These are phyloP conservation scores for Meta bourneti DNA, from an alignment of 2,888 invertebrate genomes.

Conservation along the genomic window DNA sequence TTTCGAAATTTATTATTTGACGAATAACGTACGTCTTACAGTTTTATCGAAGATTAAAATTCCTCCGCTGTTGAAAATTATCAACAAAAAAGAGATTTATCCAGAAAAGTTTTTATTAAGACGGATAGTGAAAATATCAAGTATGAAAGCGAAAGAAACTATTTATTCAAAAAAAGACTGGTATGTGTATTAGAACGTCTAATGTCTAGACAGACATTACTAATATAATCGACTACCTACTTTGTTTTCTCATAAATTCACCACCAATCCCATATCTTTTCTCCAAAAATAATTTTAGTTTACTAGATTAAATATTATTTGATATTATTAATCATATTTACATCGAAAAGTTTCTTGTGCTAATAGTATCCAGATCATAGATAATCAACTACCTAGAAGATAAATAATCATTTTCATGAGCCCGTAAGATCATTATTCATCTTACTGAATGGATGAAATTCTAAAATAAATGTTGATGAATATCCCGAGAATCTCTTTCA, in stretches of 20 bases:
- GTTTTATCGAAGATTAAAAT: no score
- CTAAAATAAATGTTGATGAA: not conserved
- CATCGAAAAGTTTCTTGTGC: not conserved
- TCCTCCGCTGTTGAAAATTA: no score
- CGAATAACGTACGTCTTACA: no score
- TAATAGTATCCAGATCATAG: constrained; percentile 1
- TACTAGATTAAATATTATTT: not conserved
- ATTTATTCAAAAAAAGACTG: not conserved
- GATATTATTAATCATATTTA: not conserved
- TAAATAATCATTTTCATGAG: not conserved
- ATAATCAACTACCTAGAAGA: not conserved
- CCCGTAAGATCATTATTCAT: not conserved
- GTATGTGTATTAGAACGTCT: not conserved
- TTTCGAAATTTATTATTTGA: no score
- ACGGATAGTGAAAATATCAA: no score
- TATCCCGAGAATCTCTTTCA: not conserved
- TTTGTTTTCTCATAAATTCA: not conserved
- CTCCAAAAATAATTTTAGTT: not conserved
- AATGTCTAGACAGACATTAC: not conserved
- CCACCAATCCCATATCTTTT: not conserved
- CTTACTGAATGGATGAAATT: not conserved
- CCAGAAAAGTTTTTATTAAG: no score
- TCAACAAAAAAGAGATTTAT: no score
- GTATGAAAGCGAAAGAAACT: not conserved
- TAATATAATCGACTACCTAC: not conserved